Base-by-base conservation (phyloP, 2,888 invertebrate genomes). In the Eumerus sabulonum region DNA sequence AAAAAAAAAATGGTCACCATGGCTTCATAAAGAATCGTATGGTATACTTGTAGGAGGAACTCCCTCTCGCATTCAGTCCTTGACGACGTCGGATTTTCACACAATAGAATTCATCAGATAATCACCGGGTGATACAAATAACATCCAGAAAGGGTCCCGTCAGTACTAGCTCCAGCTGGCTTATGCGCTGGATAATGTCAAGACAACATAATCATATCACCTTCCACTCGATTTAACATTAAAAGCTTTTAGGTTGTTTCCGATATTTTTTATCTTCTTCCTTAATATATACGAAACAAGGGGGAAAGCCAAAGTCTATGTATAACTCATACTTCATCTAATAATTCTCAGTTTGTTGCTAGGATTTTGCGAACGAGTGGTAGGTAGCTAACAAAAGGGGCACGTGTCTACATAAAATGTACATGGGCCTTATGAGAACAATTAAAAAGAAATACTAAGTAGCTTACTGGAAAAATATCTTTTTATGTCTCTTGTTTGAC, bases 171-270 rank as follows among this genome's bases (percentile, higher is more conserved):
- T 76, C 64, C 56, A 53, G 63, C 56, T 60, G 67, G 59, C 63
- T 57, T 51, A 48, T 63, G 66, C 72, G 45, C 67, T 62, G 64
- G 71, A 72, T 72, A 68, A 79, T 82, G 79, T 82, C 83, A 83
- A 64, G 82, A 79, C 71, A 82, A 83, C 85, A 86, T 88, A 88
- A 88, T 88, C 87, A 86, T 86, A 87, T 88, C 87, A 86, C 85
- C 85, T 88, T 88, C 87, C 85, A 84, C 85, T 84, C 88, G 88
- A 88, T 88, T 88, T 85, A 88, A 85, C 86, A 72, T 70, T 79
- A 81, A 79, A 82, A 79, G 81, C 62, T 82, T 76, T 81, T 63
- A 63, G 66, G 74, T 73, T 77, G 63, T 56, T 79, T 54, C 48
- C 51, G 63, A 77, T 77, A 40, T 56, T 47, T 62, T 68, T 14